phyloP scores from a whole-genome alignment of 2,113 vertebrate genomes.

The Lipophrys pholis region DNA sequence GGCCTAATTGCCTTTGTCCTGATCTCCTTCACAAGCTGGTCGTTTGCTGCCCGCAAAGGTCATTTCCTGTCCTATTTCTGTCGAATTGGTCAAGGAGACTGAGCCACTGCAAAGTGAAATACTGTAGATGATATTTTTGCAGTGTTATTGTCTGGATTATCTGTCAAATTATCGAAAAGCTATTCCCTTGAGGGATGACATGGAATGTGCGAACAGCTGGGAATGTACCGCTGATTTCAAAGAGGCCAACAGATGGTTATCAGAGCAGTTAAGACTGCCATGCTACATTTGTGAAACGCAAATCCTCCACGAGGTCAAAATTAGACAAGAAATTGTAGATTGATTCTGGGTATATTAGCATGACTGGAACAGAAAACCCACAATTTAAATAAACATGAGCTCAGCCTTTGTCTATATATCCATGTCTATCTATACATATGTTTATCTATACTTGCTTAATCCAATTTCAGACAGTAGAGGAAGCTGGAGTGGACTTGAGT shows the following conservation, averaged over 20 bases:
- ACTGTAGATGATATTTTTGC: conserved; percentile 36
- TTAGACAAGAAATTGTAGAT: conserved; percentile 30
- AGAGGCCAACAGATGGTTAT: conserved; percentile 55
- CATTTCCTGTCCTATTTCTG: conserved; percentile 62
- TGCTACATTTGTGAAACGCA: conserved; percentile 49
- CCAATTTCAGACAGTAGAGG: too few species aligned
- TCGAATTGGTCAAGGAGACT: conserved; percentile 41
- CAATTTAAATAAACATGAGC: background rate
- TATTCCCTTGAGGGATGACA: conserved; percentile 32
- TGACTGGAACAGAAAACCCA: background rate
- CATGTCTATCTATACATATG: background rate
- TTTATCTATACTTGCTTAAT: background rate
- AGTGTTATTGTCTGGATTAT: conserved; percentile 54
- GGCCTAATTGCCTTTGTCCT: conserved; percentile 77
- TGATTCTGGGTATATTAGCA: background rate
- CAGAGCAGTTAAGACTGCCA: conserved; percentile 37
- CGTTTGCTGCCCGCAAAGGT: conserved; percentile 69
- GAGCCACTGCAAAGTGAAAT: conserved; percentile 31
- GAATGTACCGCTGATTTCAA: conserved; percentile 54
- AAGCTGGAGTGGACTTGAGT: too few species aligned
- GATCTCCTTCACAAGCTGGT: conserved; percentile 63
- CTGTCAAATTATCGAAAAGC: conserved; percentile 47
- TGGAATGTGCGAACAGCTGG: conserved; percentile 67
- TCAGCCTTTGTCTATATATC: background rate
- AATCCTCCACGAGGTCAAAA: conserved; percentile 19